These are phyloP conservation scores for Notolepis coatsorum DNA, from an alignment of 2,797 vertebrate genomes.

Conservation along the genomic window DNA sequence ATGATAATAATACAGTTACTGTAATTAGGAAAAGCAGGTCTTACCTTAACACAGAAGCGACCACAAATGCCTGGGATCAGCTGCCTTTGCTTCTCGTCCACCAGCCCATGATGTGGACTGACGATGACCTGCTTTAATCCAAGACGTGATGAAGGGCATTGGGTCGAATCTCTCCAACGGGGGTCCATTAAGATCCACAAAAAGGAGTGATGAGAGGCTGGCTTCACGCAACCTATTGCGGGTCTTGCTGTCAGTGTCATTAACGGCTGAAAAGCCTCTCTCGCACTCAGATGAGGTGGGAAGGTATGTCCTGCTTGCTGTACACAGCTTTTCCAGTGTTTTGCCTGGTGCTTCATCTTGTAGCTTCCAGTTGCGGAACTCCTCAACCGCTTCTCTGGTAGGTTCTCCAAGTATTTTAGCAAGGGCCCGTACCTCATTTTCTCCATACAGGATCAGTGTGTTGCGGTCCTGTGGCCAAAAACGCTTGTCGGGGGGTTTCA, in stretches of 20 bases:
- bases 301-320: neutral
- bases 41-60: too few relatives aligned
- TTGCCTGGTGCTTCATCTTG: too few relatives aligned
- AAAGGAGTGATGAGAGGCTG: too few relatives aligned
- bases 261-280: neutral
- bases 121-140: too few relatives aligned
- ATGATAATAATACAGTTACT: too few relatives aligned
- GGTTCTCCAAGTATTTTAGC: neutral
- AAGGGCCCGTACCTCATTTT: neutral
- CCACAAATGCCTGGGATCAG: too few relatives aligned
- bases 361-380: neutral
- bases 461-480: neutral
- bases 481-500: neutral
- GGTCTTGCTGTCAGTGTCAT: neutral
- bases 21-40: too few relatives aligned
- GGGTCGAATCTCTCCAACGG: neutral
- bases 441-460: neutral
- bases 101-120: too few relatives aligned
- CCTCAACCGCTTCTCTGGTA: neutral
- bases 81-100: too few relatives aligned
- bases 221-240: too few relatives aligned
- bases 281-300: neutral
- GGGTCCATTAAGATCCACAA: neutral
- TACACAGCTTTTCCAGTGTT: neutral
- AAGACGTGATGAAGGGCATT: neutral